Evolutionary conservation across 2,113 vertebrate species (phyloP).

Genomic region (Phodopus roborovskii): DNA sequence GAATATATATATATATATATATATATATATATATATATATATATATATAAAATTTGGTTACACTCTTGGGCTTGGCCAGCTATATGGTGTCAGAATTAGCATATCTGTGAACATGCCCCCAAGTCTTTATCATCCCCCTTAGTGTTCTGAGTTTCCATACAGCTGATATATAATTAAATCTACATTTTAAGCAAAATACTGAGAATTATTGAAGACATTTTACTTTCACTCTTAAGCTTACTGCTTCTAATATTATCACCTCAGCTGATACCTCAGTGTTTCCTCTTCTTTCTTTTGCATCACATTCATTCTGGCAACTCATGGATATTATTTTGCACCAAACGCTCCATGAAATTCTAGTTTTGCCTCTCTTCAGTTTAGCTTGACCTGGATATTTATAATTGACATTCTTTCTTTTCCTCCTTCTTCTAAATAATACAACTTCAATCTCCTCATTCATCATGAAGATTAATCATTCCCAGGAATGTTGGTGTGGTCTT

Average conservation of each 20-base stretch:
- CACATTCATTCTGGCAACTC: neutral
- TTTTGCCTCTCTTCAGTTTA: conserved; percentile 21
- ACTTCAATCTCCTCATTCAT: conserved; percentile 21
- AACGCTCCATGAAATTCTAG: neutral
- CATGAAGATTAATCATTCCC: neutral
- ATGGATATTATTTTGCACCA: neutral
- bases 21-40: neutral
- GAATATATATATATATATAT: neutral
- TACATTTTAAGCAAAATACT: neutral
- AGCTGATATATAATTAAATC: neutral
- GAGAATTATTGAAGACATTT: conserved; percentile 5
- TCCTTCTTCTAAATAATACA: conserved; percentile 14
- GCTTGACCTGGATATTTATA: conserved; percentile 5
- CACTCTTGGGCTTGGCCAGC: neutral
- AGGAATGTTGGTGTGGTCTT: neutral
- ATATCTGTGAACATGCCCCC: neutral
- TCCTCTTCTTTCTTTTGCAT: neutral
- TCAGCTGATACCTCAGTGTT: neutral
- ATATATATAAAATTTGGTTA: neutral
- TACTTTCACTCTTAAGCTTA: neutral
- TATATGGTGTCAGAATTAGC: neutral
- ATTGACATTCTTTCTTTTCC: conserved; percentile 37
- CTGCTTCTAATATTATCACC: neutral
- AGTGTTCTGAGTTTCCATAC: neutral
- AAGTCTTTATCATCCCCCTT: neutral